Conservation (phyloP, 2,888 invertebrate genomes). For the Opisthograptis luteolata region DNA sequence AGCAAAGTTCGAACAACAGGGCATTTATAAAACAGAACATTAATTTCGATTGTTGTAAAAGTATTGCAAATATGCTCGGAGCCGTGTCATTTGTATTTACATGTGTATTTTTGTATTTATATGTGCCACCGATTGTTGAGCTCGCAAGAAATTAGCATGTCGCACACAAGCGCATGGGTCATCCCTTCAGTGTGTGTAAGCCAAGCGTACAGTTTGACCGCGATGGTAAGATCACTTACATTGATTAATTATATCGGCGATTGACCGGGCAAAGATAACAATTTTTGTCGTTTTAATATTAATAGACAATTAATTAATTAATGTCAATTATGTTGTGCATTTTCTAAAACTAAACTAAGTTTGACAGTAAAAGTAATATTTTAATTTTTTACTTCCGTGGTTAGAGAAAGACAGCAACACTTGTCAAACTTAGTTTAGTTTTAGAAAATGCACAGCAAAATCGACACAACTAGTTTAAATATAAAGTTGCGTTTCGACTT, state of each 20-base stretch:
- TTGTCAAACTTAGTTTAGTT: too few species aligned
- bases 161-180: conserved; percentile 38
- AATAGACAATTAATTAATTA: too few species aligned
- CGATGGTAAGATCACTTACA: conserved; percentile 7
- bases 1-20: conserved; percentile 34
- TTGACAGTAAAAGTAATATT: too few species aligned
- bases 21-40: conserved; percentile 31
- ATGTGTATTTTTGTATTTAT: conserved; percentile 39
- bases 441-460: too few species aligned
- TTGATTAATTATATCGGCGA: background rate
- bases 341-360: too few species aligned
- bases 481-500: too few species aligned
- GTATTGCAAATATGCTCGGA: conserved; percentile 49
- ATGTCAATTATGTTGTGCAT: too few species aligned
- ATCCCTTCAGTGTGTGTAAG: conserved; percentile 35
- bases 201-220: conserved; percentile 14
- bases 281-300: too few species aligned
- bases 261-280: background rate
- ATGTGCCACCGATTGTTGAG: conserved; percentile 54
- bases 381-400: too few species aligned
- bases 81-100: conserved; percentile 40
- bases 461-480: too few species aligned
- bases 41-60: conserved; percentile 42
- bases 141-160: conserved; percentile 75
- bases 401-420: too few species aligned